A percentile compares a stretch with the other conserved stretches of the same genome.
Evolutionary conservation across 2,888 invertebrate species (phyloP).

Genomic region (Schizotus pectinicornis): DNA sequence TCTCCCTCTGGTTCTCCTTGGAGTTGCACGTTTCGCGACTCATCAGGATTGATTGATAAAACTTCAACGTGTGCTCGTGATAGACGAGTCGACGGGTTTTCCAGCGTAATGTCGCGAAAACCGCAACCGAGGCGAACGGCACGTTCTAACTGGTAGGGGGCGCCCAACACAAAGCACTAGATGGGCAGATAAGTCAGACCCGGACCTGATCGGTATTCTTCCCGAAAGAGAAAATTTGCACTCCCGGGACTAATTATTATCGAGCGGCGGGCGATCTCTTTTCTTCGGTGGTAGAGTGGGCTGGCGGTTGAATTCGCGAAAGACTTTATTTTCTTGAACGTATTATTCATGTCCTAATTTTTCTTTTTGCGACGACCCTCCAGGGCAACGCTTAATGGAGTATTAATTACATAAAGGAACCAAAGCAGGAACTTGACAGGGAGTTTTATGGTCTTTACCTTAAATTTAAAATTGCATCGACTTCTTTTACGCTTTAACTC

Average conservation of each 20-base stretch:
- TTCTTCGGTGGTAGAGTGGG: background rate
- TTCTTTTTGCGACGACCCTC: constrained; percentile 17
- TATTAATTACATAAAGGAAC: constrained; percentile 22
- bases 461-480: background rate
- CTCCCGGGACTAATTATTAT: background rate
- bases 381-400: constrained; percentile 17
- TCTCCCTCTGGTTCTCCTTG: constrained; percentile 9
- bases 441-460: constrained; percentile 2
- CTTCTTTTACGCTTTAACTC: no score
- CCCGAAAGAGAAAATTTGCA: constrained; percentile 14
- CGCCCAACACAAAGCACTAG: constrained; percentile 11
- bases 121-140: constrained; percentile 1
- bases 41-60: constrained; percentile 23
- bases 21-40: constrained; percentile 18
- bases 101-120: no score
- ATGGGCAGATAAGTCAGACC: constrained; percentile 23
- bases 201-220: constrained; percentile 18
- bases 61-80: constrained; percentile 18
- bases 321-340: constrained; percentile 1
- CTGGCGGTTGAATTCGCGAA: constrained; percentile 12
- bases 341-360: constrained; percentile 22
- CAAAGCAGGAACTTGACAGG: constrained; percentile 12
- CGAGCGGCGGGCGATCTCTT: background rate
- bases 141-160: constrained; percentile 18
- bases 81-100: constrained; percentile 14